These are phyloP conservation scores for Pangasius mekongensis DNA, from an alignment of 2,797 vertebrate species.

Conservation along the genomic window DNA sequence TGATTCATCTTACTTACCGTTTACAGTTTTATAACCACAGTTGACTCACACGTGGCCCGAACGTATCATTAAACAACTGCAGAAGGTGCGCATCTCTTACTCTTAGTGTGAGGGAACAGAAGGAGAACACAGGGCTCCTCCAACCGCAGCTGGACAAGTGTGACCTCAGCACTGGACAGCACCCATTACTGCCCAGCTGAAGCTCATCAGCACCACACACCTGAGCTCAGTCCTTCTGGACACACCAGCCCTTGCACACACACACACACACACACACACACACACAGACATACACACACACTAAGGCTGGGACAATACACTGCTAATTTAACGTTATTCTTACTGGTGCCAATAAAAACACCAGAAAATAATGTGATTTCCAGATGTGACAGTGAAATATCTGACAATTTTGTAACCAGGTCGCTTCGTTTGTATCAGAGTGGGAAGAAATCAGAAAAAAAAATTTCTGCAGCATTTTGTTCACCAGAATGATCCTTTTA, in stretches of 20 bases:
- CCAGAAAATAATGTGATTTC: not conserved
- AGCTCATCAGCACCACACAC: conserved; percentile 57
- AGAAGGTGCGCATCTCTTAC: conserved; percentile 28
- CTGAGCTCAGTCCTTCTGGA: conserved; percentile 55
- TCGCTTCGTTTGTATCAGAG: not conserved
- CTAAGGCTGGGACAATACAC: not conserved
- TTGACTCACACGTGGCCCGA: not conserved
- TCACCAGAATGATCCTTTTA: not conserved
- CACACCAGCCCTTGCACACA: conserved; percentile 18
- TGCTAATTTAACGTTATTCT: not conserved
- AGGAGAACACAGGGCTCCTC: conserved; percentile 17
- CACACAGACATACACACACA: not conserved
- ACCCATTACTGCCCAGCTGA: conserved; percentile 56
- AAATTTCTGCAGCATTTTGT: not conserved
- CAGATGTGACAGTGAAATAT: not conserved
- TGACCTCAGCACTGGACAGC: conserved; percentile 55
- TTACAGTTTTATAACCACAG: not conserved
- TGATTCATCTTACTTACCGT: not conserved
- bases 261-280: conserved; percentile 21
- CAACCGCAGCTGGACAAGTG: conserved; percentile 46
- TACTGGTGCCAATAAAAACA: not conserved
- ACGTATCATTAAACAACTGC: conserved; percentile 10
- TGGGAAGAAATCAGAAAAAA: not conserved
- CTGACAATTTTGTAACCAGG: not conserved
- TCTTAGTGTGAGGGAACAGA: conserved; percentile 22